Evolutionary conservation across 2,797 vertebrate species (phyloP), one percentile per base, ranked within the genome.

Genomic region (Acanthopagrus latus): DNA sequence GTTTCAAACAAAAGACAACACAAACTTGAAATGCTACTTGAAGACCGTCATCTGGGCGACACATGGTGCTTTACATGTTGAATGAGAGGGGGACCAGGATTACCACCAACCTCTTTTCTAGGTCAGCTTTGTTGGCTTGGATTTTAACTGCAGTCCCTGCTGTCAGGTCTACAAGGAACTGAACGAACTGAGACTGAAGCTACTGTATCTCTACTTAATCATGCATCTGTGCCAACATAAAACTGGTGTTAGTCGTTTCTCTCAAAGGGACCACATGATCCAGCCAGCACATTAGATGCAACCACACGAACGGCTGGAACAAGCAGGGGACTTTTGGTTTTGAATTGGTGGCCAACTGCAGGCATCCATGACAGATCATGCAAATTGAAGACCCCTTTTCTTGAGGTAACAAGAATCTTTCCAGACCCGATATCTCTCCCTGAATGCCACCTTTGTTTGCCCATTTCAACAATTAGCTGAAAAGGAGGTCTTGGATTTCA

Each of bases 371-470:
- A 76, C 56, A 66, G 56, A 86, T 78, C 13, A 33, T 55, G 65
- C 71, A 79, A 76, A 79, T 66, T 1, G 9, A 80, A 80, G 38
- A 48, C 1, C 38, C 33, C 20, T 33, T 80, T 81, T 64, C 50
- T 72, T 60, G 48, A 63, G 56, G 60, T 63, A 60, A 78, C 8
- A 16, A 76, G 52, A 87, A 65, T 74, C 58, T 75, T 56, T 73
- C 51, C 29, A 87, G 81, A 76, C 65, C 68, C 12, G 21, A 69
- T 79, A 47, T 86, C 73, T 74, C 64, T 66, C 54, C n/a, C 52
- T 92, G 83, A 93, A 93, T 82, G 71, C 82, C 78, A 88, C 74
- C 85, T 88, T 92, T 94, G 89, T 93, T 86, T 83, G 71, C 38
- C 55, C 76, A 78, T 80, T 86, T 84, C 54, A 81, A 81, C 82